Evolutionary conservation across 2,888 invertebrate species (phyloP).

Genomic region (Tiliacea aurago): DNA sequence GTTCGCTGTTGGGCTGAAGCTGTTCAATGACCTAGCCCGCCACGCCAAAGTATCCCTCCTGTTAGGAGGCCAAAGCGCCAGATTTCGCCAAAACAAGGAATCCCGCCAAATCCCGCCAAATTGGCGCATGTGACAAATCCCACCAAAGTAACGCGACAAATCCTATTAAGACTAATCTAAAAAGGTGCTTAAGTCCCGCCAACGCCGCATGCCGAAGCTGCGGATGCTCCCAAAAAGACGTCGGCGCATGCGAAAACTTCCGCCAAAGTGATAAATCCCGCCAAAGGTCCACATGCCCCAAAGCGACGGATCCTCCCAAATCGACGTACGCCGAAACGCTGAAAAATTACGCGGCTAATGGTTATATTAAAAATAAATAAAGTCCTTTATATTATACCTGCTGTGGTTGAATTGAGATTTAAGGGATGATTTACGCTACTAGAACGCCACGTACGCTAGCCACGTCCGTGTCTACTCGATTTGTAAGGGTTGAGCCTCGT

Average conservation of each 20-base stretch:
- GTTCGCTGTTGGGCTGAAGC: conserved; percentile 75
- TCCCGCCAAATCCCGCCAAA: not conserved
- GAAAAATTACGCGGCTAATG: too few relatives aligned
- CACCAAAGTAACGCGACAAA: not conserved
- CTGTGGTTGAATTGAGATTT: not conserved
- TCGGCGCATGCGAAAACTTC: not conserved
- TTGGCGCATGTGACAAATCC: not conserved
- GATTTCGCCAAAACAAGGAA: not conserved
- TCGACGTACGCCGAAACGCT: not conserved
- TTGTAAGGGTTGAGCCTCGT: not conserved
- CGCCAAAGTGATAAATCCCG: not conserved
- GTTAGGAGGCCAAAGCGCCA: not conserved
- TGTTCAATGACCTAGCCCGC: conserved; percentile 73
- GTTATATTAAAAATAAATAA: not conserved
- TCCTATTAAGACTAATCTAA: too few relatives aligned
- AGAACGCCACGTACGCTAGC: not conserved
- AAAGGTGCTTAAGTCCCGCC: too few relatives aligned
- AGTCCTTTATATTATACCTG: not conserved
- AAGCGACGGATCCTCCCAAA: not conserved
- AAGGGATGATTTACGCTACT: not conserved
- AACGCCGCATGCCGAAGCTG: too few relatives aligned
- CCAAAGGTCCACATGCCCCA: not conserved
- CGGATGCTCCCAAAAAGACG: too few relatives aligned
- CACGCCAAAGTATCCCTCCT: conserved; percentile 57
- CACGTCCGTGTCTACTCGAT: not conserved